Evolutionary conservation across 1,140 invertebrate genomes (phyloP), one percentile per base, ranked within the genome.

Genomic region (Drosophila busckii): DNA sequence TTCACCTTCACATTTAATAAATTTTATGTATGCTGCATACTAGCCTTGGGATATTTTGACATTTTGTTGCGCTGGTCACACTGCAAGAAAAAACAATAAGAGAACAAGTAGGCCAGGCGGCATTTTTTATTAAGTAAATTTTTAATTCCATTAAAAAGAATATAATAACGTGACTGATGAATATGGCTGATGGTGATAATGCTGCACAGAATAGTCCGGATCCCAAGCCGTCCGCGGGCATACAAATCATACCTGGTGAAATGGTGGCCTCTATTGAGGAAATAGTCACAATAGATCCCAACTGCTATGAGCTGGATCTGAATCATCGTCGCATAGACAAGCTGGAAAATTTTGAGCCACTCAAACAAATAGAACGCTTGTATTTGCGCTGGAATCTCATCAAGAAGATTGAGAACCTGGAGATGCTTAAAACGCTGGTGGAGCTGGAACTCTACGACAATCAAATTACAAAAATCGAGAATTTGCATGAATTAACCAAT

Each of bases 401-500:
- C 6, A 98, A 95, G 69, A 96, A 95, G 82, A 98, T 99, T 82
- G 95, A 97, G 87, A 96, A 97, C 87, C 85, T 98, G 12, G 85
- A 92, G 48, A 92, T 89, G 1, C 87, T 97, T 4, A 90, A 89
- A 2, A 95, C 92, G 10, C 88, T 98, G 0, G 90, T 90, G 32
- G 96, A 98, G 84, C 87, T 99, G 40, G 98, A 99, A 75, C 89
- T 99, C 1, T 98, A 99, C 87, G 98, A 99, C 88, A 99, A 99
- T 89, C 96, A 97, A 89, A 96, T 98, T 32, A 93, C 92, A 1
- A 89, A 91, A 56, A 97, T 98, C 73, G 96, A 98, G 88, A 97
- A 97, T 87, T 88, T 98, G 9, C 93, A 96, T 62, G 87, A 90
- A 12, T 90, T 98, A 5, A 91, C 95, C 1, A 98, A 98, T 90